phyloP scores from a whole-genome alignment of 2,888 invertebrate species.

The Seira musarum region DNA sequence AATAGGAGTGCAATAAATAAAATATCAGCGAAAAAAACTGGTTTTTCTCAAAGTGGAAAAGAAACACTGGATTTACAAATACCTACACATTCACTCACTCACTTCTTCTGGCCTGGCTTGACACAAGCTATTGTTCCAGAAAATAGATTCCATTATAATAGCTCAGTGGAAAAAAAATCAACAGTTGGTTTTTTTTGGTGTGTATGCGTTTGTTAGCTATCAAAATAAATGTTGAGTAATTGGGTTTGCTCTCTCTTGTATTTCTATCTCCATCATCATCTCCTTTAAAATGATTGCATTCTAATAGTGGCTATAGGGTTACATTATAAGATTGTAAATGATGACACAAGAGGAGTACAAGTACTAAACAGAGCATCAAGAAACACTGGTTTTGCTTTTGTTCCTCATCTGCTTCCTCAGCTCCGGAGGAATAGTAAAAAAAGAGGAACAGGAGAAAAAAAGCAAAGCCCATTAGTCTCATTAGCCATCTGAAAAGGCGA shows the following conservation, averaged over 20 bases:
- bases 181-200: constrained; percentile 47
- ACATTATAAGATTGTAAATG: constrained; percentile 17
- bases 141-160: constrained; percentile 8
- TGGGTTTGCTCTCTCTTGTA: constrained; percentile 54
- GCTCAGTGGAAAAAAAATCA: constrained; percentile 25
- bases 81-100: background rate
- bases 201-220: constrained; percentile 48
- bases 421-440: constrained; percentile 17
- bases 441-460: constrained; percentile 32
- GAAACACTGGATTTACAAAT: constrained; percentile 1
- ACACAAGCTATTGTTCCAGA: constrained; percentile 5
- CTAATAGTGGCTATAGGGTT: constrained; percentile 47
- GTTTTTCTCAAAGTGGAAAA: constrained; percentile 45
- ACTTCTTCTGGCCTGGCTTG: background rate
- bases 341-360: constrained; percentile 12
- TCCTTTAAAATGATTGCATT: constrained; percentile 35
- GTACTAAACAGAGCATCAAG: constrained; percentile 4
- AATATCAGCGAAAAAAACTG: constrained; percentile 56
- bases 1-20: constrained; percentile 57
- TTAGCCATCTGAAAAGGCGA: constrained; percentile 53
- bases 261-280: too few species aligned
- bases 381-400: too few species aligned
- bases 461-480: constrained; percentile 49
- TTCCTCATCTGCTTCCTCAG: too few species aligned
- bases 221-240: constrained; percentile 59